Evolutionary conservation across 2,888 invertebrate species (phyloP).

Genomic region (Chamaedrilus cognettii): DNA sequence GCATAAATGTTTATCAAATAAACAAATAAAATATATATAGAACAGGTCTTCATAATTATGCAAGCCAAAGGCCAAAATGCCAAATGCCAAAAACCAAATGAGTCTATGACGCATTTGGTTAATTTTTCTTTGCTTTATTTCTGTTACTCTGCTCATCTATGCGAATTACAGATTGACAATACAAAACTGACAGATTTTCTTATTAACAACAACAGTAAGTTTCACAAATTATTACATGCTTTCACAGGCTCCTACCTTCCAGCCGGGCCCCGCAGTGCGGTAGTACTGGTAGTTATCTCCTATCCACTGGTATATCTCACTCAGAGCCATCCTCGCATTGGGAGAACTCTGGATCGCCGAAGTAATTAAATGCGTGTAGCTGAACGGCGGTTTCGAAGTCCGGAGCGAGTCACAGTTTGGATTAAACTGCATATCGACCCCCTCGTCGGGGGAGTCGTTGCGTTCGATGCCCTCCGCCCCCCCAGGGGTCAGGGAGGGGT

Average conservation of each 20-base stretch:
- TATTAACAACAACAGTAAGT: no score
- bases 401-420: background rate
- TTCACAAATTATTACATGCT: no score
- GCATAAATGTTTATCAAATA: no score
- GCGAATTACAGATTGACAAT: no score
- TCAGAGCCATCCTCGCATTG: constrained; percentile 73
- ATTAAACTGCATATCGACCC: background rate
- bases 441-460: background rate
- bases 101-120: no score
- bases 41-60: no score
- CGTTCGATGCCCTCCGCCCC: background rate
- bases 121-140: no score
- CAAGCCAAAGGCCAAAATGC: no score
- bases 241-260: constrained; percentile 69
- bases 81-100: no score
- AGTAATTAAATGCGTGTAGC: constrained; percentile 73
- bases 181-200: no score
- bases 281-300: constrained; percentile 74
- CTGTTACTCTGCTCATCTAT: no score
- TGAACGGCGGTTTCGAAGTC: constrained; percentile 61
- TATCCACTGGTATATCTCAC: constrained; percentile 75
- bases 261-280: constrained; percentile 70
- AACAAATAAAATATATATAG: no score
- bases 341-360: constrained; percentile 70
- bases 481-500: background rate